phyloP scores from a whole-genome alignment of 2,113 vertebrate genomes.

The Pristiophorus japonicus region DNA sequence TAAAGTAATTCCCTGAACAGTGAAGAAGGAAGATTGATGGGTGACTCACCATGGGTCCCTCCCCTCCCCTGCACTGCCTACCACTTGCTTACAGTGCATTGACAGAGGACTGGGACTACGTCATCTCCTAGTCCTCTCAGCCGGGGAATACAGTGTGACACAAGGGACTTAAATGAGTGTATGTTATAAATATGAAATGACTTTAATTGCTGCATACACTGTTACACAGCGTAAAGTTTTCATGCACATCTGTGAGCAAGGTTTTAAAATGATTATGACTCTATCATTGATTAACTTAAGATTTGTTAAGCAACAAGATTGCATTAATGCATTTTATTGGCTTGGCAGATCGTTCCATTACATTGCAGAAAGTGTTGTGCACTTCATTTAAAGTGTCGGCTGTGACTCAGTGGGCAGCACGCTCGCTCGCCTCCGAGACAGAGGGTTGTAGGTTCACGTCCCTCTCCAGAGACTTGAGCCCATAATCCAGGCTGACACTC shows the following conservation, averaged over 20 bases:
- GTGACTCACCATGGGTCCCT: not conserved
- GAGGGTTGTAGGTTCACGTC: not conserved
- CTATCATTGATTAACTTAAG: not conserved
- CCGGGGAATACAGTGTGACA: not conserved
- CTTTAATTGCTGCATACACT: not conserved
- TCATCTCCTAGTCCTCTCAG: not conserved
- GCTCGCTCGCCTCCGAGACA: not conserved
- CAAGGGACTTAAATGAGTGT: not conserved
- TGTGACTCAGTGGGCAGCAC: not conserved
- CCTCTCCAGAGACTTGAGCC: not conserved
- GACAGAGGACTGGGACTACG: not conserved
- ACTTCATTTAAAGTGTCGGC: not conserved
- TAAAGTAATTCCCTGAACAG: not conserved
- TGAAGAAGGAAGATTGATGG: not conserved
- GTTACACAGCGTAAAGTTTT: not conserved
- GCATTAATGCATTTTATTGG: not conserved
- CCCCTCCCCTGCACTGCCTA: not conserved
- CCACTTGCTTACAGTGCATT: not conserved
- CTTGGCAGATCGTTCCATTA: not conserved
- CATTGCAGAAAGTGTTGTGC: not conserved
- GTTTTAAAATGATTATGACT: not conserved
- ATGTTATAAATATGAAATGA: conserved; percentile 14
- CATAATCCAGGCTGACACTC: not conserved
- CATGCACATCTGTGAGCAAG: not conserved
- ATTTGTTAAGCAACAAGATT: not conserved